Evolutionary conservation across 2,113 vertebrate genomes (phyloP).

Genomic region (Melierax canorus): DNA sequence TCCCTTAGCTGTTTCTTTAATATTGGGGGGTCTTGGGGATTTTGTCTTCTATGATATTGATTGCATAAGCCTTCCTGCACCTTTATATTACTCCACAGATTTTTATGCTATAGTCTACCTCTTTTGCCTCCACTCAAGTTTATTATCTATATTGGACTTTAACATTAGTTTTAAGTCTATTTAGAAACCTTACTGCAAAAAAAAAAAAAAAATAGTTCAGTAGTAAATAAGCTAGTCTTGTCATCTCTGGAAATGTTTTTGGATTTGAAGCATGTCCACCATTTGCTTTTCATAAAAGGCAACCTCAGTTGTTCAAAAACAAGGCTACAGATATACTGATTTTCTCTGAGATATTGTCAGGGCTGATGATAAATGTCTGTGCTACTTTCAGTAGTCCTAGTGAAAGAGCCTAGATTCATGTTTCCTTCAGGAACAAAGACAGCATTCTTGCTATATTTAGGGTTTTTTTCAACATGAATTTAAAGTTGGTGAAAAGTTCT

Average conservation of each 20-base stretch:
- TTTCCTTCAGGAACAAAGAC: not conserved
- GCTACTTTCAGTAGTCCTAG: not conserved
- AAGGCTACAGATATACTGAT: not conserved
- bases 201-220: not conserved
- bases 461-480: not conserved
- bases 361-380: not conserved
- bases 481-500: not conserved
- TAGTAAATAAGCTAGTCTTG: not conserved
- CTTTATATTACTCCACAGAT: not conserved
- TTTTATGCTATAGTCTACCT: not conserved
- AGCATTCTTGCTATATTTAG: not conserved
- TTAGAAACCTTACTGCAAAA: not conserved
- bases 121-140: not conserved
- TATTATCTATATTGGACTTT: not conserved
- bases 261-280: not conserved
- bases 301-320: not conserved
- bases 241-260: not conserved
- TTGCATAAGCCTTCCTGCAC: not conserved
- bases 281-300: not conserved
- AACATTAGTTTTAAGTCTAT: not conserved
- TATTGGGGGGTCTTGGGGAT: accelerated
- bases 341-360: not conserved
- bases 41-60: not conserved
- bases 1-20: not conserved
- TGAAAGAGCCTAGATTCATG: not conserved